A percentile compares a stretch with the other conserved stretches of the same genome.
phyloP scores from a whole-genome alignment of 2,797 vertebrate genomes.

The Triplophysa bombifrons region DNA sequence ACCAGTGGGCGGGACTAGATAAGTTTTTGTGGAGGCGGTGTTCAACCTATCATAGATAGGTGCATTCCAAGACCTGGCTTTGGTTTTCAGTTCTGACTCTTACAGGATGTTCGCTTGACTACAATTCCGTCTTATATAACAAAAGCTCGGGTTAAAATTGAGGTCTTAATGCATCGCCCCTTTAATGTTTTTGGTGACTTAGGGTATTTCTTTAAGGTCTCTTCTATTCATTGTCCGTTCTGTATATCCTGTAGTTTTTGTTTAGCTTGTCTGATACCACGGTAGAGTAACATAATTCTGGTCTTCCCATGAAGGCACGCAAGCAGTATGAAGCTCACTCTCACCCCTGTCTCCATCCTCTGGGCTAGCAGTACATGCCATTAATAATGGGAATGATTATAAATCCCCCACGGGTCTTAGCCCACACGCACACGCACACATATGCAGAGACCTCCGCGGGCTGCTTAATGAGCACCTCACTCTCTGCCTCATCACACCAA shows the following conservation, averaged over 20 bases:
- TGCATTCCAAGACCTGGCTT: too few relatives aligned
- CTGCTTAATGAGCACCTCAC: constrained; percentile 53
- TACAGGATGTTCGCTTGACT: too few relatives aligned
- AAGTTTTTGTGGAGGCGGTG: too few relatives aligned
- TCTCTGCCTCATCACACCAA: constrained; percentile 46
- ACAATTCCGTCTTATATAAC: too few relatives aligned
- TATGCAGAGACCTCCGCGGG: constrained; percentile 34
- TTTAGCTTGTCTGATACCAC: constrained; percentile 20
- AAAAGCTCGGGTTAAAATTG: too few relatives aligned
- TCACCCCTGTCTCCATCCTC: constrained; percentile 28
- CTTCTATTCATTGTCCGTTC: not conserved
- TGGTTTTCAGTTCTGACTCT: too few relatives aligned
- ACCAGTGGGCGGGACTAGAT: too few relatives aligned
- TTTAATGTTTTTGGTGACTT: too few relatives aligned
- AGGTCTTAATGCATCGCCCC: too few relatives aligned
- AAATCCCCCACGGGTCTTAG: constrained; percentile 52
- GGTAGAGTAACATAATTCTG: not conserved
- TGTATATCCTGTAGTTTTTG: constrained; percentile 18
- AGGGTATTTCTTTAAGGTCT: too few relatives aligned
- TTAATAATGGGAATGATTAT: constrained; percentile 64
- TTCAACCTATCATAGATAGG: too few relatives aligned
- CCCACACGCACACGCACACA: constrained; percentile 45
- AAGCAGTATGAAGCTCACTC: constrained; percentile 29
- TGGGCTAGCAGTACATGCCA: constrained; percentile 49
- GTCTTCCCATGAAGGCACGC: constrained; percentile 5